A percentile compares a stretch with the other conserved stretches of the same genome.
These are phyloP conservation scores for Drosophila phalerata DNA, from an alignment of 2,888 invertebrate genomes.

Conservation along the genomic window DNA sequence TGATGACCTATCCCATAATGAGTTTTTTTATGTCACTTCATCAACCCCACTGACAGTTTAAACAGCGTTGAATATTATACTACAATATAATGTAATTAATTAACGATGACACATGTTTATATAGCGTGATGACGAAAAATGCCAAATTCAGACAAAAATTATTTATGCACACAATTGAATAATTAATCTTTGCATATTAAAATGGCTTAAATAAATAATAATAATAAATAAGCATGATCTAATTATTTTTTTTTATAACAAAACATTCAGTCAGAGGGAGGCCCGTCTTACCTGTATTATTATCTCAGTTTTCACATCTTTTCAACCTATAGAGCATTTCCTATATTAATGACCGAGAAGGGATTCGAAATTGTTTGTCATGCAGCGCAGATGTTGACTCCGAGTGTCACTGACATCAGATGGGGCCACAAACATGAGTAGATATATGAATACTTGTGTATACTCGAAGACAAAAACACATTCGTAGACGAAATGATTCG, in stretches of 20 bases:
- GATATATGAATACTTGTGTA: slow-evolving; percentile 24
- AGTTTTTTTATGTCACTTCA: slow-evolving; percentile 33
- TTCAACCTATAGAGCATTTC: slow-evolving; percentile 32
- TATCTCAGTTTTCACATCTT: slow-evolving; percentile 9
- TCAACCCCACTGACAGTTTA: slow-evolving; percentile 40
- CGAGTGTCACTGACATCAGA: slow-evolving; percentile 77
- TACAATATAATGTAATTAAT: slow-evolving; percentile 60
- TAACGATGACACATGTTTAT: slow-evolving; percentile 68
- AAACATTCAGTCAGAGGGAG: background rate
- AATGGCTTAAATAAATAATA: slow-evolving; percentile 37
- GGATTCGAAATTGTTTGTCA: slow-evolving; percentile 61
- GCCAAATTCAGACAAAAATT: slow-evolving; percentile 25
- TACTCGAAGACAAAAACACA: slow-evolving; percentile 6
- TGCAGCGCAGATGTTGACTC: slow-evolving; percentile 57
- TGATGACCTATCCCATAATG: slow-evolving; percentile 35
- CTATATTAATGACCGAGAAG: slow-evolving; percentile 31
- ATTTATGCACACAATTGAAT: slow-evolving; percentile 31
- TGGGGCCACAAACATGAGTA: slow-evolving; percentile 58
- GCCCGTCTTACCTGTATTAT: slow-evolving; percentile 27
- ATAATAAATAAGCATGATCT: slow-evolving; percentile 46
- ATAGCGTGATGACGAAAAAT: slow-evolving; percentile 46
- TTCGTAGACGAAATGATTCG: slow-evolving; percentile 66
- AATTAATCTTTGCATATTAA: slow-evolving; percentile 43
- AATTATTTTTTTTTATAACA: slow-evolving; percentile 27
- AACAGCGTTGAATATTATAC: slow-evolving; percentile 13